Conservation (phyloP, 1,140 invertebrate species). For the Aphelenchoides avenae region DNA sequence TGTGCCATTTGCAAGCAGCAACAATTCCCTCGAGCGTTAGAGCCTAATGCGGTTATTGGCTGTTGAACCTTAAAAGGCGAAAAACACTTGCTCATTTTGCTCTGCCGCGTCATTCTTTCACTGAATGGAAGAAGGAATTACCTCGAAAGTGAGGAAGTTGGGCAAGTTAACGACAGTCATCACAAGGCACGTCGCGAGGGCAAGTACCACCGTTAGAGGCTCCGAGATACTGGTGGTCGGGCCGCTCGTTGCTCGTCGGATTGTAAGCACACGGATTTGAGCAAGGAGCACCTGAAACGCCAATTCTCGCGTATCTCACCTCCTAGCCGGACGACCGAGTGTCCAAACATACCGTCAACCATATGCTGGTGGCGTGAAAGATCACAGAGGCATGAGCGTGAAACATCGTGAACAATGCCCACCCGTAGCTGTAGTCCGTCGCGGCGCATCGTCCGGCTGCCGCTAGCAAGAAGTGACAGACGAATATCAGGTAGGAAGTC, state of each 20-base stretch:
- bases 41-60: too few species aligned
- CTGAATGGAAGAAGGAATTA: constrained; percentile 11
- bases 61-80: too few species aligned
- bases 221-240: constrained; percentile 46
- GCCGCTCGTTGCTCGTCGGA: constrained; percentile 50
- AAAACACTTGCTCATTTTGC: too few species aligned
- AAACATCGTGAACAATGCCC: constrained; percentile 52
- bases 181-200: constrained; percentile 40
- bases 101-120: too few species aligned
- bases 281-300: constrained; percentile 42
- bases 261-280: constrained; percentile 57
- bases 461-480: constrained; percentile 49
- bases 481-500: constrained; percentile 52
- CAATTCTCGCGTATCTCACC: background rate
- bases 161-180: constrained; percentile 52
- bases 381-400: constrained; percentile 55
- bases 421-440: constrained; percentile 34
- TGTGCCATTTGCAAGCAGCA: too few species aligned
- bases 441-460: constrained; percentile 39
- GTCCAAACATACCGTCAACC: constrained; percentile 44
- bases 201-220: constrained; percentile 42
- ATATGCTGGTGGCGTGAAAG: constrained; percentile 56
- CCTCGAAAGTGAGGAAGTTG: constrained; percentile 57
- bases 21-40: too few species aligned
- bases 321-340: constrained; percentile 2